These are phyloP conservation scores for Trichogramma dendrolimi DNA, from an alignment of 2,888 invertebrate species.

Conservation along the genomic window DNA sequence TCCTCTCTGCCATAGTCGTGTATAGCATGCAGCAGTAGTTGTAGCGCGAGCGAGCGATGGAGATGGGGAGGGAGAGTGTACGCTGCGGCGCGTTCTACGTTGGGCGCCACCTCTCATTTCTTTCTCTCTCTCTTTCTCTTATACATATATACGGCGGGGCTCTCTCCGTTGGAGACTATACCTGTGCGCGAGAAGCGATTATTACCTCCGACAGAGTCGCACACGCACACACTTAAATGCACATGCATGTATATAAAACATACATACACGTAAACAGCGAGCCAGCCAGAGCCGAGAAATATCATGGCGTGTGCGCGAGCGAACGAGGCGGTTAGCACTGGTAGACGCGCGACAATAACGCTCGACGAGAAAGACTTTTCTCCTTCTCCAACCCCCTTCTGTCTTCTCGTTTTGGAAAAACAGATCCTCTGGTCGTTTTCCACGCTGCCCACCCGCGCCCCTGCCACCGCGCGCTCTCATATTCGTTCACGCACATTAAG, in stretches of 20 bases:
- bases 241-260: too few species aligned
- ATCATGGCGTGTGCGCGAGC: conserved; percentile 33
- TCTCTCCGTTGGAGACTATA: too few species aligned
- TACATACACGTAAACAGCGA: too few species aligned
- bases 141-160: too few species aligned
- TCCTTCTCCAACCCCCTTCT: conserved; percentile 33
- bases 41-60: conserved; percentile 18
- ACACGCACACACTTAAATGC: too few species aligned
- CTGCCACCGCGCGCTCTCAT: conserved; percentile 26
- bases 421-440: conserved; percentile 18
- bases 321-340: conserved; percentile 46
- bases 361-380: conserved; percentile 38
- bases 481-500: too few species aligned
- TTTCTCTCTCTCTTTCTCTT: conserved; percentile 12
- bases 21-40: not conserved
- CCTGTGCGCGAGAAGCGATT: too few species aligned
- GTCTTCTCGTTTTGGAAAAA: conserved; percentile 27
- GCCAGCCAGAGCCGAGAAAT: conserved; percentile 9
- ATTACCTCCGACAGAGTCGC: too few species aligned
- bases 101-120: conserved; percentile 43
- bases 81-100: not conserved
- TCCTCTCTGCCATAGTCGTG: too few species aligned
- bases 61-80: conserved; percentile 8
- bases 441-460: conserved; percentile 26
- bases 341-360: conserved; percentile 48